Evolutionary conservation across 1,140 invertebrate species (phyloP).

Genomic region (Pogonomyrmex californicus): DNA sequence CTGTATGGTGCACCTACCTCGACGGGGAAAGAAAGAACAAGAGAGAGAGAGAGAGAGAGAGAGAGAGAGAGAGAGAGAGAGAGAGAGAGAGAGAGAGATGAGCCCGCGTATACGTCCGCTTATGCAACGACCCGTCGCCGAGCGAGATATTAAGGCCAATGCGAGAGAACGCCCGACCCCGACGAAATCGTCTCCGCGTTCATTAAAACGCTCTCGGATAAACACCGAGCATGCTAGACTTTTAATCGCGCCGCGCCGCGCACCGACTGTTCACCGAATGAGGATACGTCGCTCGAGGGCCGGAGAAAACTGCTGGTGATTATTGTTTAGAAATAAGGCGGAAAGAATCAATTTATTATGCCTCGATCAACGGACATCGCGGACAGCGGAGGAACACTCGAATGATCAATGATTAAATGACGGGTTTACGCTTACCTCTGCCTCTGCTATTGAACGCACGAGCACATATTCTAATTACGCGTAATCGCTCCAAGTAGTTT

Average conservation of each 20-base stretch:
- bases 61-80: slow-evolving; percentile 16
- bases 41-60: neutral
- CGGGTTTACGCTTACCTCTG: neutral
- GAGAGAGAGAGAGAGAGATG: neutral
- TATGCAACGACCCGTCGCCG: slow-evolving; percentile 69
- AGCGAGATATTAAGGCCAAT: slow-evolving; percentile 73
- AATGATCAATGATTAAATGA: slow-evolving; percentile 55
- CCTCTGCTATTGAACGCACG: neutral
- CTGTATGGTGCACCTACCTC: slow-evolving; percentile 40
- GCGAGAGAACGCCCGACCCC: slow-evolving; percentile 69
- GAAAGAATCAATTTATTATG: slow-evolving; percentile 55
- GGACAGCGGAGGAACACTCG: slow-evolving; percentile 15
- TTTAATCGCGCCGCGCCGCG: slow-evolving; percentile 62
- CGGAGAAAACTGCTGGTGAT: slow-evolving; percentile 19
- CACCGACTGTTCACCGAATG: slow-evolving; percentile 41
- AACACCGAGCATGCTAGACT: slow-evolving; percentile 55
- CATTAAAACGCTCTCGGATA: slow-evolving; percentile 72
- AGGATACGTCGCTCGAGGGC: slow-evolving; percentile 49
- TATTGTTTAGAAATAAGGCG: slow-evolving; percentile 58
- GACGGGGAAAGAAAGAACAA: slow-evolving; percentile 2
- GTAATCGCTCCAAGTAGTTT: slow-evolving; percentile 10
- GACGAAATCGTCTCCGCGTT: slow-evolving; percentile 71
- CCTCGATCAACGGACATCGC: slow-evolving; percentile 8
- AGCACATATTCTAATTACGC: neutral
- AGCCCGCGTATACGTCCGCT: slow-evolving; percentile 44